phyloP scores from a whole-genome alignment of 1,140 invertebrate species.

The Bombus confusus region DNA sequence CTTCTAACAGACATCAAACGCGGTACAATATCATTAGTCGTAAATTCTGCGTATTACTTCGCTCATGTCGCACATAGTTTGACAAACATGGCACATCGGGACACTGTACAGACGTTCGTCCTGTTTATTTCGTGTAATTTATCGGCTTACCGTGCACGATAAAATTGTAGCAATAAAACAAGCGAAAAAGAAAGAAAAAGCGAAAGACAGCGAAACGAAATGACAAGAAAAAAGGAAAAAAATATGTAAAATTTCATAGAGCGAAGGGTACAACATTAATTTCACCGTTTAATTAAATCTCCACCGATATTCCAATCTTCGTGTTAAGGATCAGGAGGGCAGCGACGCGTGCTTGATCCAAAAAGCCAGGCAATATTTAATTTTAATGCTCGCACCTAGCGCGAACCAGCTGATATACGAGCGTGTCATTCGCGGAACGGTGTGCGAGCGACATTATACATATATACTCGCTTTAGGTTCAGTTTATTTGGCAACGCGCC shows the following conservation, averaged over 20 bases:
- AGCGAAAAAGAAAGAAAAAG: background rate
- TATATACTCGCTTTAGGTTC: conserved; percentile 31
- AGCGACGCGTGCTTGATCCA: conserved; percentile 35
- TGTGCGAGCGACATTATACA: conserved; percentile 31
- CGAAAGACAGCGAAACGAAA: background rate
- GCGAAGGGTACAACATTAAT: background rate
- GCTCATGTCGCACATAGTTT: background rate
- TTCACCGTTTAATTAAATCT: conserved; percentile 43
- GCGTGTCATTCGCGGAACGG: conserved; percentile 23
- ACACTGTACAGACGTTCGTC: too few species aligned
- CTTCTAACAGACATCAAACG: background rate
- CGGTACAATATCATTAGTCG: background rate
- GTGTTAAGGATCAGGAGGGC: conserved; percentile 6
- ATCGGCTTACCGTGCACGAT: background rate
- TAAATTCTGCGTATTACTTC: background rate
- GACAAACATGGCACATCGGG: background rate
- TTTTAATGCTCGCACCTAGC: conserved; percentile 53
- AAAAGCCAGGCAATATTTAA: conserved; percentile 57
- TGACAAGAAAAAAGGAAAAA: background rate
- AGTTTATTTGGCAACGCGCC: conserved; percentile 66
- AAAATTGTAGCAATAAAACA: background rate
- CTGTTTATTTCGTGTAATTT: background rate
- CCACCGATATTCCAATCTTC: conserved; percentile 35
- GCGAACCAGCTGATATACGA: conserved; percentile 54
- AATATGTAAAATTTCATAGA: background rate